Conservation (phyloP, 2,888 invertebrate species). For the Rambutsinella grinnellia region DNA sequence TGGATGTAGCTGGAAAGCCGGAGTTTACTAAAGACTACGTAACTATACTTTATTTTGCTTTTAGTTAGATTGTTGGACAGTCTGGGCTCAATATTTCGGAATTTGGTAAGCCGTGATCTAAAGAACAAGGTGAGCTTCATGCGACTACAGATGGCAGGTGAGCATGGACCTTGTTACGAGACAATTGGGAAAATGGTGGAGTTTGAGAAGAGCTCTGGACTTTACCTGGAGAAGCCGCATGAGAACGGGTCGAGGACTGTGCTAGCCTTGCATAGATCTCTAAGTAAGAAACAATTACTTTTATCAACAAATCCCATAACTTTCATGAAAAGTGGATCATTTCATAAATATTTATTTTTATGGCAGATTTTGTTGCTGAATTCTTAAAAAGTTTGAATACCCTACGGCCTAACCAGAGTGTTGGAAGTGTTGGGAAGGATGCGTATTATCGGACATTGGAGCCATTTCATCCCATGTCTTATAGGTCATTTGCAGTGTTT, state of each 20-base stretch:
- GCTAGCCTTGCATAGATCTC: slow-evolving; percentile 27
- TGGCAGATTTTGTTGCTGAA: slow-evolving; percentile 25
- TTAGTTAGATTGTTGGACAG: slow-evolving; percentile 27
- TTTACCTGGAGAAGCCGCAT: slow-evolving; percentile 17
- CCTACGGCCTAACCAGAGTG: slow-evolving; percentile 1
- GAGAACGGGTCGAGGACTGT: slow-evolving; percentile 43
- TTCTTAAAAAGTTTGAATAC: slow-evolving; percentile 28
- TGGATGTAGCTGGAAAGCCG: not conserved
- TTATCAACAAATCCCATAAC: too few relatives aligned
- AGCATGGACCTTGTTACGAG: slow-evolving; percentile 27
- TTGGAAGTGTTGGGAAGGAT: slow-evolving; percentile 26
- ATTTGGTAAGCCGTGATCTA: slow-evolving; percentile 28
- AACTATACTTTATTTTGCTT: not conserved
- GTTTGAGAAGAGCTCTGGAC: slow-evolving; percentile 24
- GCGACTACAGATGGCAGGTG: not conserved
- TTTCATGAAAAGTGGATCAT: too few relatives aligned
- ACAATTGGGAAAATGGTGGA: slow-evolving; percentile 36
- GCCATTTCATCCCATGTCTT: slow-evolving; percentile 24
- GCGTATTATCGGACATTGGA: slow-evolving; percentile 29
- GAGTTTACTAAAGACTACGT: not conserved
- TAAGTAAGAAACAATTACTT: slow-evolving; percentile 1
- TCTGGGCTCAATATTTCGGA: slow-evolving; percentile 28
- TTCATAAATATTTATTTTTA: too few relatives aligned
- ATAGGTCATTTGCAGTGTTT: slow-evolving; percentile 18
- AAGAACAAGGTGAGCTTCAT: slow-evolving; percentile 20